Evolutionary conservation across 30 jellyfish, hydroid and myxozoan species (phyloP), one percentile per base, ranked within the genome.

Genomic region (Hydra vulgaris): DNA sequence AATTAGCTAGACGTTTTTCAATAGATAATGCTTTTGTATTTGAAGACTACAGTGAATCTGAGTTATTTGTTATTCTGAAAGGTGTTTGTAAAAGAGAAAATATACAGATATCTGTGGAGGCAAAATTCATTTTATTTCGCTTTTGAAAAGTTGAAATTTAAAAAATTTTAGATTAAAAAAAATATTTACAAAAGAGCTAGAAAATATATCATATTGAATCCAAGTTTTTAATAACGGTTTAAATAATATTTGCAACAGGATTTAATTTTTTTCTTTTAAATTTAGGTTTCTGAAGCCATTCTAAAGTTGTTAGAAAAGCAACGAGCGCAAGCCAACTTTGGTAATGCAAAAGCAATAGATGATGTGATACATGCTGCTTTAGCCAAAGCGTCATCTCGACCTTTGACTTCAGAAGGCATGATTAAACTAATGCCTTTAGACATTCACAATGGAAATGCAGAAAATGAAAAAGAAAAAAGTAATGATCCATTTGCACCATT

Each of bases 351-450:
- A 20, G 82, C 82, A 74, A 74, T 74, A 1, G 55, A 74, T 53
- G 25, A 74, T 74, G 40, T 74, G 76, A 74, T 74, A 7, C 82
- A 74, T 7, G 76, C 66, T 74, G 82, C 82, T 16, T 7, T 74
- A 23, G 82, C 82, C 3, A 74, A 74, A 74, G 82, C 82, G 16
- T 61, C 82, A 17, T n/a, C 73, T 24, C 82, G 82, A 25, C 82
- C 82, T 20, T 25, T 40, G 25, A 21, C 25, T 25, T 17, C 82
- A 16, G 75, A 74, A 16, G 82, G 82, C 66, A 16, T 24, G 76
- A 24, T 74, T 17, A 40, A 24, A 24, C 20, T 74, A 24, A 21
- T 24, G 4, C 71, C 71, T 16, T 74, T 74, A 21, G 82, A 74
- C 66, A 74, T 74, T n/a, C 12, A 12, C 12, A 12, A 40, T 40